Evolutionary conservation across 1,140 invertebrate species (phyloP).

Genomic region (Paraescarpia echinospica): DNA sequence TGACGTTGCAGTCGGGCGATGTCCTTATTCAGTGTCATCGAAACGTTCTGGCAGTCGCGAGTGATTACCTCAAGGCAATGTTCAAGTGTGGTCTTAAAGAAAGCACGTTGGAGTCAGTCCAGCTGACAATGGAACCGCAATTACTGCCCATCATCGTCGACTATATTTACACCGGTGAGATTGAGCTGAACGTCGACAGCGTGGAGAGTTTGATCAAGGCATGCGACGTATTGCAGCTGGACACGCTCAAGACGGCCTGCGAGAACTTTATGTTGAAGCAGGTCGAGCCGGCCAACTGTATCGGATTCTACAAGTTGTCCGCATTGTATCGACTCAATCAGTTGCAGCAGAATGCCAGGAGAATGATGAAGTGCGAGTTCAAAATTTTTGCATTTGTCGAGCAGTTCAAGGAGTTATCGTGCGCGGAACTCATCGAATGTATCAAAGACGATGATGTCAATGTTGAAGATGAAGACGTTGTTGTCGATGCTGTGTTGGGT

Average conservation of each 20-base stretch:
- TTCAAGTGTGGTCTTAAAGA: constrained; percentile 20
- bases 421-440: constrained; percentile 12
- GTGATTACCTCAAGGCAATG: constrained; percentile 32
- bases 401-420: constrained; percentile 2
- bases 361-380: neutral
- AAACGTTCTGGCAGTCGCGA: constrained; percentile 27
- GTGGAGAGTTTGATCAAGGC: constrained; percentile 1
- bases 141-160: neutral
- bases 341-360: neutral
- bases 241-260: neutral
- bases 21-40: constrained; percentile 30
- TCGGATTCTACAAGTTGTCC: constrained; percentile 19
- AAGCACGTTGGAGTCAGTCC: neutral
- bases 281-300: neutral
- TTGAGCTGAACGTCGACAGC: constrained; percentile 1
- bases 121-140: neutral
- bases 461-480: constrained; percentile 13
- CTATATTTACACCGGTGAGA: constrained; percentile 7
- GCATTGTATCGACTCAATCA: constrained; percentile 6
- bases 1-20: constrained; percentile 23
- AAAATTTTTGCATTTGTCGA: neutral
- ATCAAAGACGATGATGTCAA: constrained; percentile 3
- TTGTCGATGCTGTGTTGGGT: neutral
- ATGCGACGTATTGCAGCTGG: neutral
- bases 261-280: constrained; percentile 9